phyloP scores from a whole-genome alignment of 2,797 vertebrate genomes.

The Scomberomorus guttatus region DNA sequence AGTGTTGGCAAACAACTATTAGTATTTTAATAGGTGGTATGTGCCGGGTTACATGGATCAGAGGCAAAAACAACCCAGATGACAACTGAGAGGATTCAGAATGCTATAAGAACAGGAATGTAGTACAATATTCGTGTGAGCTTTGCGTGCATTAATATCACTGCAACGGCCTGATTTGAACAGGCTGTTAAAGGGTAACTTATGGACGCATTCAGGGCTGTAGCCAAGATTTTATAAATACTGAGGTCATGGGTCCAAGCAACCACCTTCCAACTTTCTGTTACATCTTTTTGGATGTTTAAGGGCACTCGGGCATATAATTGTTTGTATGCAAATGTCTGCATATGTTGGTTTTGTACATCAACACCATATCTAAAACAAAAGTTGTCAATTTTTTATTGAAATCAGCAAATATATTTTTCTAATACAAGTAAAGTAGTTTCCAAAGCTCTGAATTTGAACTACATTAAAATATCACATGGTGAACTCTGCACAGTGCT shows the following conservation, averaged over 20 bases:
- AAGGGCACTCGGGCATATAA: neutral
- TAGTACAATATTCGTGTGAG: neutral
- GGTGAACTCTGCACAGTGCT: neutral
- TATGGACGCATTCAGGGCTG: neutral
- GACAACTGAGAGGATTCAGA: conserved; percentile 3
- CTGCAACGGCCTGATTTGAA: neutral
- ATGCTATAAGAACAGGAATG: neutral
- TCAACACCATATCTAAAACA: neutral
- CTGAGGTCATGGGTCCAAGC: neutral
- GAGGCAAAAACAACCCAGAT: conserved; percentile 22
- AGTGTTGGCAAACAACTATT: conserved; percentile 43
- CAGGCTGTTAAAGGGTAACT: too few species aligned
- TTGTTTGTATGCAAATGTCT: neutral
- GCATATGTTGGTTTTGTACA: neutral
- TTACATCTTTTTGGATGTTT: neutral
- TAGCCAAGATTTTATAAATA: neutral
- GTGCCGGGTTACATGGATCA: conserved; percentile 31
- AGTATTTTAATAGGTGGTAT: conserved; percentile 39
- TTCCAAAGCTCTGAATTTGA: neutral
- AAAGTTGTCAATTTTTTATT: too few species aligned
- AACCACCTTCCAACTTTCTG: neutral
- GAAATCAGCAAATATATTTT: too few species aligned
- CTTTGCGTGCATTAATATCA: neutral
- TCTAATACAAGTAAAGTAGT: neutral
- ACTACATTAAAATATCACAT: neutral